Base-by-base conservation (phyloP, 1,140 invertebrate species). In the Steinernema feltiae region DNA sequence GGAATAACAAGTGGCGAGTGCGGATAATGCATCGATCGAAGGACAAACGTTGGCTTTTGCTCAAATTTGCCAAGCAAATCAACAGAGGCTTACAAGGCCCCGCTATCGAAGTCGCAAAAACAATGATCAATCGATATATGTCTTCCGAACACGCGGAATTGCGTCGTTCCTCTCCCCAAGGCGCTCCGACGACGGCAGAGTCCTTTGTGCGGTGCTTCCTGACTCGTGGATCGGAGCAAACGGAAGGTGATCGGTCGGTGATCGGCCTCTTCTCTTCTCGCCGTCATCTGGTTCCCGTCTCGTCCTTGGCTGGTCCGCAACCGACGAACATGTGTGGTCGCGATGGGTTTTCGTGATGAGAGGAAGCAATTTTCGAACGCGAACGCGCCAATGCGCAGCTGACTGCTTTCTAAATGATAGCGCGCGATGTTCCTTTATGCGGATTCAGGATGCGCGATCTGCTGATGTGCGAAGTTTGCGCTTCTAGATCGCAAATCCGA, bases 111-210 rank as follows among this genome's bases (percentile, higher is more conserved):
- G 18, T 41, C 53, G 24, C 53, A 63, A 63, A 17, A 63, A 63
- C 53, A 63, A 63, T 63, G 53, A 63, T 63, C 53, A 63, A 63
- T 63, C 53, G 24, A 63, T 63, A 63, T 15, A 3, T 27, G 53
- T 27, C 24, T 21, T 63, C 53, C 53, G n/a, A n/a, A n/a, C n/a
- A n/a, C n/a, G n/a, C n/a, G n/a, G n/a, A n/a, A n/a, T n/a, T n/a
- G n/a, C n/a, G n/a, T n/a, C n/a, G n/a, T n/a, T n/a, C n/a, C n/a
- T n/a, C n/a, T n/a, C n/a, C n/a, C n/a, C n/a, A n/a, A n/a, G n/a
- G n/a, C n/a, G n/a, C 35, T 41, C 18, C 35, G 35, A 18, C 53
- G 24, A 63, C 53, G n/a, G n/a, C 53, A 27, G 12, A 3, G 12
- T 63, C 24, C 53, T 3, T 63, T 27, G 53, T 63, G 12, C 24